Evolutionary conservation across 2,113 vertebrate species (phyloP).

Genomic region (Scolopax mira): DNA sequence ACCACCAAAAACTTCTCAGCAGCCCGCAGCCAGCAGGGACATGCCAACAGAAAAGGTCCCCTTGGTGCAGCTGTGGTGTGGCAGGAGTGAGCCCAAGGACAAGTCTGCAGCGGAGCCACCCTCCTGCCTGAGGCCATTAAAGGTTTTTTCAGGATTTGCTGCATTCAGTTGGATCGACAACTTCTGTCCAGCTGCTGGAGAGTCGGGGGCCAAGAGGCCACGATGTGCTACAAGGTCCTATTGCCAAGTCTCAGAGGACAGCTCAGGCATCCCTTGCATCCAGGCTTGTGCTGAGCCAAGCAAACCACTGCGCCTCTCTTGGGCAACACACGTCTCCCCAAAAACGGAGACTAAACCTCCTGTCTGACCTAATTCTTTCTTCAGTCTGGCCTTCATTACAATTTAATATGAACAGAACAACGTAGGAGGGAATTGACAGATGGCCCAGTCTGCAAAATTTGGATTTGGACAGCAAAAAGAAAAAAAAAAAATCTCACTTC

Average conservation of each 20-base stretch:
- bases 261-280: conserved; percentile 7
- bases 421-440: conserved; percentile 64
- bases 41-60: neutral
- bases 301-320: conserved; percentile 11
- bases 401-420: conserved; percentile 61
- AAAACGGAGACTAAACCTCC: conserved; percentile 39
- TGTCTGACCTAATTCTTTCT: conserved; percentile 63
- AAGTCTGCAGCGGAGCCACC: neutral
- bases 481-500: neutral
- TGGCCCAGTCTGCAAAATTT: conserved; percentile 61
- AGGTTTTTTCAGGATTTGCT: conserved; percentile 5
- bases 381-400: conserved; percentile 58
- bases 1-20: neutral
- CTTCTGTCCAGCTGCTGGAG: conserved; percentile 40
- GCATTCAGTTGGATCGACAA: neutral
- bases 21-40: neutral
- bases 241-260: conserved; percentile 8
- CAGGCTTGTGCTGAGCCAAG: neutral
- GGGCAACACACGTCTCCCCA: conserved; percentile 33
- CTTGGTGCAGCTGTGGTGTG: rapidly evolving
- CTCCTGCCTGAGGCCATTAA: rapidly evolving
- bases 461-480: conserved; percentile 31
- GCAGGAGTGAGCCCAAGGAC: rapidly evolving
- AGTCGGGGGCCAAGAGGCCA: neutral
- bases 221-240: neutral